Evolutionary conservation across 2,113 vertebrate genomes (phyloP).

Genomic region (Trochalopteron elliotii): DNA sequence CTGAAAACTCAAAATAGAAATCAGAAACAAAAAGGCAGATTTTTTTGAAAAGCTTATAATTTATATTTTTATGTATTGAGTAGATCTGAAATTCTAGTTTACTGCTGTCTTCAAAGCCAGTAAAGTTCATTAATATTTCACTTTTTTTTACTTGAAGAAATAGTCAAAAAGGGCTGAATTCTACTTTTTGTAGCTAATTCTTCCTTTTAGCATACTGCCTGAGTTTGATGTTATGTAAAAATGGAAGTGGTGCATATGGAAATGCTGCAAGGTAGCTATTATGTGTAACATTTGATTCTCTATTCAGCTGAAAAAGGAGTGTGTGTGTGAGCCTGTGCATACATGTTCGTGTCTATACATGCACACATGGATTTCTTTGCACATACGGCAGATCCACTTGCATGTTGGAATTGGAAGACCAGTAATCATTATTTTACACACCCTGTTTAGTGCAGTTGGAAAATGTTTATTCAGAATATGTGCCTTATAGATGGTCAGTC

Average conservation of each 20-base stretch:
- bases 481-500: neutral
- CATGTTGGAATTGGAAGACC: neutral
- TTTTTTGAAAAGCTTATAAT: neutral
- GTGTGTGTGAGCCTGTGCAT: neutral
- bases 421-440: neutral
- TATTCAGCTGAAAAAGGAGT: neutral
- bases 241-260: neutral
- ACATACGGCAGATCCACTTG: neutral
- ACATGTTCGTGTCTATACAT: neutral
- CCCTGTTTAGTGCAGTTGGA: neutral
- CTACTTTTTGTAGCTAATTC: rapidly evolving
- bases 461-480: neutral
- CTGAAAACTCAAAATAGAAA: neutral
- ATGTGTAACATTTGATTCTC: neutral
- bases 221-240: neutral
- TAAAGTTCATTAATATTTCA: neutral
- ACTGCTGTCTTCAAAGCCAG: neutral
- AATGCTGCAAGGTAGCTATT: neutral
- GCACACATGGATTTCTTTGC: neutral
- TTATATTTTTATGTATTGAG: neutral
- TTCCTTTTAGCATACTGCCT: neutral
- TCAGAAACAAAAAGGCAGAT: neutral
- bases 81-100: neutral
- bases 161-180: neutral
- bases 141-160: neutral